Evolutionary conservation across 1,140 invertebrate genomes (phyloP).

Genomic region (Zelostemma sp.): DNA sequence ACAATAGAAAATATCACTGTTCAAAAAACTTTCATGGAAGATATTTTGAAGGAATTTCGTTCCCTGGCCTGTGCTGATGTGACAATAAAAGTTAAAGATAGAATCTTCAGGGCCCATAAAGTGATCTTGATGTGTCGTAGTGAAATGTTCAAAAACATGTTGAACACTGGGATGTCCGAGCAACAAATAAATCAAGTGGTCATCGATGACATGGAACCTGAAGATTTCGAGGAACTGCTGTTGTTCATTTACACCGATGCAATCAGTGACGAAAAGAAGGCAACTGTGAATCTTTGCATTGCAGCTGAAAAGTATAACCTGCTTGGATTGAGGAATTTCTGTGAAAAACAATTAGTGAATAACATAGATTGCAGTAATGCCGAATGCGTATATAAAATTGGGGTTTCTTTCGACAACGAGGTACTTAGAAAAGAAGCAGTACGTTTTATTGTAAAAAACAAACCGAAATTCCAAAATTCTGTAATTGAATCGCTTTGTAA

Average conservation of each 20-base stretch:
- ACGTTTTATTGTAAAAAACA: too few species aligned
- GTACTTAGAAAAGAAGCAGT: background rate
- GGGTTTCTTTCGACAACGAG: background rate
- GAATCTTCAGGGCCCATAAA: background rate
- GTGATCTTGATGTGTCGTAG: background rate
- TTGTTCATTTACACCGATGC: background rate
- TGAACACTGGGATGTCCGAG: background rate
- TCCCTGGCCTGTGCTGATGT: background rate
- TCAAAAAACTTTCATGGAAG: background rate
- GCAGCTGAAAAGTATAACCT: background rate
- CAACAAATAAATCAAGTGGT: background rate
- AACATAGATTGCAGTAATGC: background rate
- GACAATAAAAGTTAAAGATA: background rate
- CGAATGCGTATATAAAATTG: background rate
- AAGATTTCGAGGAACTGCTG: background rate
- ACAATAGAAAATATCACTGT: too few species aligned
- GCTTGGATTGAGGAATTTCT: background rate
- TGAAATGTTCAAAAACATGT: background rate
- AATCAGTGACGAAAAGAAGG: background rate
- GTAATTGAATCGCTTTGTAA: too few species aligned
- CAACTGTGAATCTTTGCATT: background rate
- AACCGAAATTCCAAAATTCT: too few species aligned
- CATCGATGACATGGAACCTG: background rate
- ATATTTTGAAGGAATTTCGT: too few species aligned
- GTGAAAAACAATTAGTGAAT: background rate